phyloP scores from a whole-genome alignment of 1,140 invertebrate species.

The Maniola jurtina region DNA sequence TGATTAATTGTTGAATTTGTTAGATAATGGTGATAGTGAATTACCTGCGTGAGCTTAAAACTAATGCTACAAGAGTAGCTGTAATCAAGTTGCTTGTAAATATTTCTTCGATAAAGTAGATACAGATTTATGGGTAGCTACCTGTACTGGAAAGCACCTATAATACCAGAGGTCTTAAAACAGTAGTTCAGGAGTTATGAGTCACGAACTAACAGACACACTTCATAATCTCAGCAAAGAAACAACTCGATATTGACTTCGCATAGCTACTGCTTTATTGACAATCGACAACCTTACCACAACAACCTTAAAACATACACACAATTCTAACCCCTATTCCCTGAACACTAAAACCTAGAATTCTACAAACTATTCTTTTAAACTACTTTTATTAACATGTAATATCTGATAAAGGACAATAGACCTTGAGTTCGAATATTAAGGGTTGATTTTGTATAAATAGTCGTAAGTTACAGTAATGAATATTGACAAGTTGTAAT shows the following conservation, averaged over 20 bases:
- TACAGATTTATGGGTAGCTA: neutral
- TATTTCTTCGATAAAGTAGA: neutral
- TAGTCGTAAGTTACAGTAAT: conserved; percentile 2
- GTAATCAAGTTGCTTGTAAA: neutral
- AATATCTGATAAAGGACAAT: conserved; percentile 3
- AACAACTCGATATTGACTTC: conserved; percentile 24
- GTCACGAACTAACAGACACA: conserved; percentile 21
- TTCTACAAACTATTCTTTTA: neutral
- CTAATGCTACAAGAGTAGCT: too few relatives aligned
- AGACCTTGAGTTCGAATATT: neutral
- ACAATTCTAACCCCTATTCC: neutral
- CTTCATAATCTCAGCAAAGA: conserved; percentile 18
- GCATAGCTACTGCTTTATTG: conserved; percentile 23
- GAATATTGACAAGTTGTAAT: conserved; percentile 15
- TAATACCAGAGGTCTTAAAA: conserved; percentile 11
- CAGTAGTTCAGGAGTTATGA: conserved; percentile 23
- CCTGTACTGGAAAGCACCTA: neutral
- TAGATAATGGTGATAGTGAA: too few relatives aligned
- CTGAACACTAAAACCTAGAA: neutral
- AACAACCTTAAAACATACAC: neutral
- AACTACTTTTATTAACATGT: neutral
- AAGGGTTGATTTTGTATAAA: conserved; percentile 8
- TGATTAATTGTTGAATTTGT: too few relatives aligned
- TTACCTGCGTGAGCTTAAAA: too few relatives aligned
- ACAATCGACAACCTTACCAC: conserved; percentile 8